Base-by-base conservation (phyloP, 2,888 invertebrate species). In the Zygaena filipendulae region DNA sequence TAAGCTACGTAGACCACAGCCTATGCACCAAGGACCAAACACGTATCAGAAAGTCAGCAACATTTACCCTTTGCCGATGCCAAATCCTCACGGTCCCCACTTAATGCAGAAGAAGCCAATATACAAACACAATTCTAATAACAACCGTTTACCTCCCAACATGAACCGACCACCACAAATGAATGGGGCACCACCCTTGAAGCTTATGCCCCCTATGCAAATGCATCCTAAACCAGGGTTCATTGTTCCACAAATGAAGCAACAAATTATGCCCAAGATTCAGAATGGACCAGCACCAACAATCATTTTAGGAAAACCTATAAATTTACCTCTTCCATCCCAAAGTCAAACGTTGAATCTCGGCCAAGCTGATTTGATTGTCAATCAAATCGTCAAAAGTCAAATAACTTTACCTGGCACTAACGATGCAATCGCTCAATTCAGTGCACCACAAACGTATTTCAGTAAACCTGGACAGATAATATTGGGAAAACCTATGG, bases 401-500 rank as follows among this genome's bases (percentile, higher is more conserved):
- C 80, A 80, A 49, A 81, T 80, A 29, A 66, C 59, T 13, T 40
- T 79, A 25, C 79, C 79, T 1, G 69, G 66, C 5, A 37, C 37
- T 6, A 52, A 43, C 5, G 77, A 79, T 29, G 52, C 57, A 2
- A 38, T 61, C 8, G 56, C 59, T 4, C 72, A 71, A 29, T 66
- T 70, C 11, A 71, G 63, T 20, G 44, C 42, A 4, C 60, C 61
- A 10, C 68, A 67, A 33, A 47, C 49, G 0, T 64, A 48, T 40
- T 47, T 61, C 1, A 67, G 39, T 32, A 55, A 60, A 35, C 70
- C 77, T 2, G 77, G 68, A 1, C 81, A 81, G 51, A 81, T 81
- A 21, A 80, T 81, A 32, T 47, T 81, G 7, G 81, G 81, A 2
- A 79, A 70, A 38, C 81, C 79, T 3, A 69, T 81, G 66, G 77